These are phyloP conservation scores for Caenorhabditis zanzibari DNA, from an alignment of 2,888 invertebrate genomes.

Conservation along the genomic window DNA sequence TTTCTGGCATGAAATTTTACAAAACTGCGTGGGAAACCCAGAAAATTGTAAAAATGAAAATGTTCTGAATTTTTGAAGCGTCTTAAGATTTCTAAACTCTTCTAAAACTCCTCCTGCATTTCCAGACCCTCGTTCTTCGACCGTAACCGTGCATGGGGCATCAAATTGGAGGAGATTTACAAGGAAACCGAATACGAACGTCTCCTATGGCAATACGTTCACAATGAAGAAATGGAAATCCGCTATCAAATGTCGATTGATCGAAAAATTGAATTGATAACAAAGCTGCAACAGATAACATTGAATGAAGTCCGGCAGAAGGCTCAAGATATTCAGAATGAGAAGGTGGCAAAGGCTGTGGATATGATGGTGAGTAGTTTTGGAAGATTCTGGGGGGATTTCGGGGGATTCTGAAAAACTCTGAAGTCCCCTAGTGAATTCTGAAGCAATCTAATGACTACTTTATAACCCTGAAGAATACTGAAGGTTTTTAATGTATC, in stretches of 20 bases:
- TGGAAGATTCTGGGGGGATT: neutral
- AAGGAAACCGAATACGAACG: conserved; percentile 39
- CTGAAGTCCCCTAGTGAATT: too few relatives aligned
- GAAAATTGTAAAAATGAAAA: too few relatives aligned
- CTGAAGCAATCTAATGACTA: too few relatives aligned
- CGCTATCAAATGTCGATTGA: conserved; percentile 25
- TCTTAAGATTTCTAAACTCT: neutral
- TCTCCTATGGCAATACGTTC: conserved; percentile 12
- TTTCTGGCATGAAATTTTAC: too few relatives aligned
- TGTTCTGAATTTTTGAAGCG: too few relatives aligned
- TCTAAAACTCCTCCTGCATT: neutral
- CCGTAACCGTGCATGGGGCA: neutral
- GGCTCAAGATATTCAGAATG: conserved; percentile 29
- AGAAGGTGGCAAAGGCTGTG: conserved; percentile 39
- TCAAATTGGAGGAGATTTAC: conserved; percentile 10
- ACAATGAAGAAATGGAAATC: conserved; percentile 10
- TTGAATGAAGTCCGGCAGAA: conserved; percentile 8
- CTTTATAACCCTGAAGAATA: too few relatives aligned
- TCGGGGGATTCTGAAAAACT: neutral
- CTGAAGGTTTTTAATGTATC: too few relatives aligned
- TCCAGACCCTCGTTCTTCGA: conserved; percentile 14
- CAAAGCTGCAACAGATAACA: conserved; percentile 23
- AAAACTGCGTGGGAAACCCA: neutral
- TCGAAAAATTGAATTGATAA: conserved; percentile 43
- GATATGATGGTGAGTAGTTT: conserved; percentile 32